Evolutionary conservation across 2,888 invertebrate species (phyloP).

Genomic region (Machimus atricapillus): DNA sequence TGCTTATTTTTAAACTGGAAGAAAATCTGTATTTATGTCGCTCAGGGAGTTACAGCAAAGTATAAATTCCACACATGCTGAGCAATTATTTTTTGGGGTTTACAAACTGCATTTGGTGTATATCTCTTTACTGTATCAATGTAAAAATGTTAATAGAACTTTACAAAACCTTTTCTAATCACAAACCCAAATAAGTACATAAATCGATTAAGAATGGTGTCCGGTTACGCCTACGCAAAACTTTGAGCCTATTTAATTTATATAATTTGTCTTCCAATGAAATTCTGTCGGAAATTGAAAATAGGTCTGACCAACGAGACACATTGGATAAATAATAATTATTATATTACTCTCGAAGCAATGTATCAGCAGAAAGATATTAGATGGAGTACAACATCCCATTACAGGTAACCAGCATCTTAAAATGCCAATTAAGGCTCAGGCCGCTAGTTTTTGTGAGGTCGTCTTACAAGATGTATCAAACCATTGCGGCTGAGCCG

Average conservation of each 20-base stretch:
- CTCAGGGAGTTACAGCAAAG: neutral
- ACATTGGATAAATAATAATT: slow-evolving; percentile 12
- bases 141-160: neutral
- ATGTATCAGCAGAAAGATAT: neutral
- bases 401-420: slow-evolving; percentile 22
- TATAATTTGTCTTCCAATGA: neutral
- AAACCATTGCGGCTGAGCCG: neutral
- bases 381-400: neutral
- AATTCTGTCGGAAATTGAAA: neutral
- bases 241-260: neutral
- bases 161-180: neutral
- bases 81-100: neutral
- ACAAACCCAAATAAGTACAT: neutral
- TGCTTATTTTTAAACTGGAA: neutral
- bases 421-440: slow-evolving; percentile 1
- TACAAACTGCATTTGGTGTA: neutral
- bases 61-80: neutral
- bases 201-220: neutral
- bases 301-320: neutral
- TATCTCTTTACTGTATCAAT: neutral
- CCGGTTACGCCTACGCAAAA: neutral
- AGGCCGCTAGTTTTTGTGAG: neutral
- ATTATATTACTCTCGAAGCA: neutral
- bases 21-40: neutral
- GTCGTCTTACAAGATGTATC: neutral